Evolutionary conservation across 2,888 invertebrate genomes (phyloP), one percentile per base, ranked within the genome.

Genomic region (Monochamus alternatus): DNA sequence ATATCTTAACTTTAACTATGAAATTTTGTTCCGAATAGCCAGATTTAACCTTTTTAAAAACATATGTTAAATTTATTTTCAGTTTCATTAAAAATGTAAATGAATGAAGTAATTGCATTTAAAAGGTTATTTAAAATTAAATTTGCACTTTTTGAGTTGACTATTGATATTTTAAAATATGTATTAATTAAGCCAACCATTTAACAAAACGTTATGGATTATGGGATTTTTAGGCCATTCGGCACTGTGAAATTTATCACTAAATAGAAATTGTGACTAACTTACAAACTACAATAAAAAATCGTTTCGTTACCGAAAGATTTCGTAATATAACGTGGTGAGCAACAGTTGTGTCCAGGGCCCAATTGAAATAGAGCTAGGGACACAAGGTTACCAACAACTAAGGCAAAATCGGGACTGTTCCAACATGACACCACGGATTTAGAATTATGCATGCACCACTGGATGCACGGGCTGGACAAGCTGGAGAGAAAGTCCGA

Each of bases 371-470:
- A 22, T 30, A 9, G 58, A 75, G 78, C 81, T 80, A 74, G 72
- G 79, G 80, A 84, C 83, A 82, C 84, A 79, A 84, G 80, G 80
- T 66, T 81, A 83, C 82, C 85, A 80, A 84, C 83, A 88, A 88
- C 88, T 87, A 88, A 88, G 88, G 88, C 88, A 88, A 84, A 88
- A 87, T 85, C 84, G 86, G 87, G 86, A 84, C 77, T 82, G 78
- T 82, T 85, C 80, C 80, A 84, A 86, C 82, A 80, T 81, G 68
- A 86, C 84, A 84, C 85, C 86, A 86, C 85, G 84, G 82, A 87
- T 88, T 88, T 88, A 88, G 88, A 88, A 88, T 87, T 87, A 88
- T 86, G 85, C 86, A 86, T 87, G 87, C 86, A 85, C 84, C 79
- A 58, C 60, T 59, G 14, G 60, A 74, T 67, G 75, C 65, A 71